Percentiles rank a stretch among this genome's conserved stretches.
Evolutionary conservation across 2,888 invertebrate species (phyloP).

Genomic region (Spodoptera exigua): DNA sequence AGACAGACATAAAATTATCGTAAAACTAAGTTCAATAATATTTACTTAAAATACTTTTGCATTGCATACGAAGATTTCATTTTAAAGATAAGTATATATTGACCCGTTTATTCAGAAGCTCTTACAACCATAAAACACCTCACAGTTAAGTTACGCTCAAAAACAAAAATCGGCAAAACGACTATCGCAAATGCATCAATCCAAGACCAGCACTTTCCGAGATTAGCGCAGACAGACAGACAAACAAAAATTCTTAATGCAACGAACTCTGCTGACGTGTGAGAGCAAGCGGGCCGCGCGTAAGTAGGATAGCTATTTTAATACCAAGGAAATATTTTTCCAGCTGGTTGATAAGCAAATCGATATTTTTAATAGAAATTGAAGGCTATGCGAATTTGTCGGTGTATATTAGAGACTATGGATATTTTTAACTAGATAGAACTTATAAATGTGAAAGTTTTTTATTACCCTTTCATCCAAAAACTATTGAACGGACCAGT

Average conservation of each 20-base stretch:
- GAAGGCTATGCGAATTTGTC: not conserved
- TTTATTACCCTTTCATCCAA: no score
- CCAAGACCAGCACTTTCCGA: constrained; percentile 6
- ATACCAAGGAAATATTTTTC: constrained; percentile 27
- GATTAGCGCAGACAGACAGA: constrained; percentile 25
- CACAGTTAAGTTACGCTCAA: not conserved
- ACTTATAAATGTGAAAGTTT: no score
- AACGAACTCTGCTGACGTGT: constrained; percentile 27
- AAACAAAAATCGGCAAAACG: not conserved
- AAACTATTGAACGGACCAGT: no score
- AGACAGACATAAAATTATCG: no score
- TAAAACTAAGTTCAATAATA: no score
- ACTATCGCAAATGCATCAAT: constrained; percentile 17
- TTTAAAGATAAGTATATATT: no score
- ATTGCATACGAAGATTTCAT: no score
- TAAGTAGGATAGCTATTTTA: constrained; percentile 43
- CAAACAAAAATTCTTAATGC: constrained; percentile 44
- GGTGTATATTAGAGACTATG: no score
- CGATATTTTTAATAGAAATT: not conserved
- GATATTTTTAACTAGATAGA: no score
- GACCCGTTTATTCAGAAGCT: no score
- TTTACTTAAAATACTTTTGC: no score
- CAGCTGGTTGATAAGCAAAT: not conserved
- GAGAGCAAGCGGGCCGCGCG: constrained; percentile 10
- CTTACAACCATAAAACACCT: no score